Evolutionary conservation across 1,140 invertebrate genomes (phyloP), one percentile per base, ranked within the genome.

Genomic region (Luehdorfia chinensis): DNA sequence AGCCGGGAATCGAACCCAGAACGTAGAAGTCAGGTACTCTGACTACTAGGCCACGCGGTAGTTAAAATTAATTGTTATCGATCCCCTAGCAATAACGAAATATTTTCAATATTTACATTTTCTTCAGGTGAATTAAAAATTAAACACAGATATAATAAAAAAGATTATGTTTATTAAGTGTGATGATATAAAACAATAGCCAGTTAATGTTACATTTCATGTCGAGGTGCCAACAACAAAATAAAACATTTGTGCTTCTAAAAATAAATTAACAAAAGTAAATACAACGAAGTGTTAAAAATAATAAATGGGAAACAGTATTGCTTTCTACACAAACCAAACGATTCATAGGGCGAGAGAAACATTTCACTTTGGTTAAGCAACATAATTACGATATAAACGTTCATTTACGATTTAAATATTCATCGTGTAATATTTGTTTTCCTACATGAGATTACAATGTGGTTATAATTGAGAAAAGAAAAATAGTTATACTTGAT

Each of bases 201-300:
- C 39, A 70, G 64, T 78, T 71, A 81, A 76, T 77, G 66, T 77
- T 78, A 81, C 60, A 71, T 69, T 63, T 61, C 63, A 79, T 65
- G 63, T 76, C 65, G 68, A 70, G 65, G 74, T 79, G 74, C 74
- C 76, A 81, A 85, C 74, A 79, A 81, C 67, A 75, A 80, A 75
- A 78, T 77, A 83, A 80, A 83, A 77, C 71, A 71, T 78, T 77
- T 83, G 80, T 85, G 80, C 76, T 66, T 68, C 58, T 83, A 79
- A 74, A 79, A 83, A 80, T 84, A 84, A 83, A 83, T 83, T 78
- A 84, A 81, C 78, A 79, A 80, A 81, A 84, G 51, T 69, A 70
- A 70, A 73, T 75, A 80, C 66, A 81, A 81, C 75, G 72, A 74
- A 69, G 55, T 59, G 74, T 75, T 76, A 73, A 71, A n/a, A 66